phyloP scores from a whole-genome alignment of 2,888 invertebrate genomes.

The Pheosia tremula region DNA sequence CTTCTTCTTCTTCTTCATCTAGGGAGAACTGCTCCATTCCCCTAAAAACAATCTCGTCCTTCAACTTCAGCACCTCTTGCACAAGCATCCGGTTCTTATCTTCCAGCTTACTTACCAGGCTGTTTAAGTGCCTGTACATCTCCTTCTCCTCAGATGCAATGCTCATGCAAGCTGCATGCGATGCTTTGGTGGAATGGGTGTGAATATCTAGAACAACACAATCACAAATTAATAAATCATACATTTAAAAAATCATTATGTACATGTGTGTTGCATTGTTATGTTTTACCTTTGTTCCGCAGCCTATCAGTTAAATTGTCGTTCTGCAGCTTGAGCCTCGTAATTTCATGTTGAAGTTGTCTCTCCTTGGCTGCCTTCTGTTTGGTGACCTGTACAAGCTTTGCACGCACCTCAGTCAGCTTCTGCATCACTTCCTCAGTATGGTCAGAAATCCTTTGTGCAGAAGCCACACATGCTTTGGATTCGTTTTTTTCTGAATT shows the following conservation, averaged over 20 bases:
- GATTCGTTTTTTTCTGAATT: constrained; percentile 69
- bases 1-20: constrained; percentile 21
- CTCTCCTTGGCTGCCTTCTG: constrained; percentile 71
- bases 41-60: constrained; percentile 59
- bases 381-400: constrained; percentile 63
- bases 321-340: constrained; percentile 67
- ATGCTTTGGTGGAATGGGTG: constrained; percentile 24
- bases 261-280: background rate
- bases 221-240: too few species aligned
- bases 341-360: constrained; percentile 64
- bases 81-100: constrained; percentile 36
- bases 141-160: constrained; percentile 35
- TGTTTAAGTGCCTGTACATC: constrained; percentile 32
- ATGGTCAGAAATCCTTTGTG: constrained; percentile 70
- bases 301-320: constrained; percentile 68
- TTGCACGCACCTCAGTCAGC: constrained; percentile 57
- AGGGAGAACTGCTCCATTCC: constrained; percentile 44
- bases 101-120: constrained; percentile 33
- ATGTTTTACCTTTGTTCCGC: constrained; percentile 61
- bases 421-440: constrained; percentile 66
- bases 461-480: constrained; percentile 73
- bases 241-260: background rate
- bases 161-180: constrained; percentile 31
- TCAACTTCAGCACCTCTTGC: constrained; percentile 45
- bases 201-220: constrained; percentile 27